Percentiles rank a stretch among this genome's conserved stretches.
Conservation (phyloP, 1,140 invertebrate genomes). For the Cataglyphis hispanica region DNA sequence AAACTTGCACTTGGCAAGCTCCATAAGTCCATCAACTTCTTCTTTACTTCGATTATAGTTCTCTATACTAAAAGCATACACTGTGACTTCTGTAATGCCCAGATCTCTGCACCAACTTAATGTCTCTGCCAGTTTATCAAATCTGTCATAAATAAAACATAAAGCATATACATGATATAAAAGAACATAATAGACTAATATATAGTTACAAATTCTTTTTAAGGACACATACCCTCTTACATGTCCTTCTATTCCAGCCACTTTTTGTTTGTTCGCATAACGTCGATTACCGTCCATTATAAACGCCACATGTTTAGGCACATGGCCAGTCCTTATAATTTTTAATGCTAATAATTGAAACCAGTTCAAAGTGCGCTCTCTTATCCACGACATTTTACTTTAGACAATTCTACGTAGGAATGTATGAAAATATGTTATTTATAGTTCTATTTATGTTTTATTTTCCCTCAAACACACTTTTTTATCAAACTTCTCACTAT, state of each 20-base stretch:
- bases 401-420: background rate
- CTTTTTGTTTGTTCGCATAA: constrained; percentile 94
- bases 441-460: too few species aligned
- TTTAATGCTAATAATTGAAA: constrained; percentile 92
- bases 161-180: constrained; percentile 4
- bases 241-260: constrained; percentile 95
- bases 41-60: constrained; percentile 98
- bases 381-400: constrained; percentile 92
- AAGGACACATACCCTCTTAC: constrained; percentile 89
- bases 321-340: constrained; percentile 92
- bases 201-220: background rate
- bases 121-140: constrained; percentile 98
- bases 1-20: constrained; percentile 96
- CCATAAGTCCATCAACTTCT: constrained; percentile 96
- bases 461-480: background rate
- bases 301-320: constrained; percentile 97
- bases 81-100: constrained; percentile 95
- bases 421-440: background rate
- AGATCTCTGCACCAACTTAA: constrained; percentile 93
- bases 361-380: constrained; percentile 91
- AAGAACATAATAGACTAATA: constrained; percentile 2
- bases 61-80: constrained; percentile 99
- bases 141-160: constrained; percentile 85
- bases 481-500: too few species aligned
- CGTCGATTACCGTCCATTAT: constrained; percentile 99